Conservation (phyloP, 2,113 vertebrate genomes). For the Brachirus orientalis region DNA sequence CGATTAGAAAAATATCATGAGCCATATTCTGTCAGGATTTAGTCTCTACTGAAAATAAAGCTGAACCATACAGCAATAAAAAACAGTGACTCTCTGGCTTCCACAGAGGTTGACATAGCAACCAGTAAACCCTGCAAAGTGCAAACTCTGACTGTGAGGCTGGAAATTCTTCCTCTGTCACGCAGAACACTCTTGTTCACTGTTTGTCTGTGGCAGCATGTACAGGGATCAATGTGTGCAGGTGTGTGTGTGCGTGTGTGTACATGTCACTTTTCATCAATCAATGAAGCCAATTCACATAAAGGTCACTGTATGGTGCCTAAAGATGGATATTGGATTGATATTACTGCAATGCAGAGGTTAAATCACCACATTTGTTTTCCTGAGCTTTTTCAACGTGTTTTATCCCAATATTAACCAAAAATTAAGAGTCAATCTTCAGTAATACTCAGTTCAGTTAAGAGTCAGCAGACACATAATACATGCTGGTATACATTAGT, state of each 20-base stretch:
- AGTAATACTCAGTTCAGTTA: too few species aligned
- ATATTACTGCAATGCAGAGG: constrained; percentile 52
- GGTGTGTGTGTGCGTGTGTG: neutral
- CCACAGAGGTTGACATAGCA: constrained; percentile 52
- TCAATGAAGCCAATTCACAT: constrained; percentile 22
- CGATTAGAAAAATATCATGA: neutral
- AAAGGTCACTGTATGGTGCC: constrained; percentile 39
- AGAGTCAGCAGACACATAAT: too few species aligned
- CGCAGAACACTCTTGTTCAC: constrained; percentile 3
- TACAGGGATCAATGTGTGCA: neutral
- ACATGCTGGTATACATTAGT: neutral
- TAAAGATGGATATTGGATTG: neutral
- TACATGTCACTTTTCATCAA: constrained; percentile 32
- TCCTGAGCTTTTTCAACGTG: neutral
- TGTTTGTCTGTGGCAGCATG: too few species aligned
- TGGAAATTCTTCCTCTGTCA: constrained; percentile 28
- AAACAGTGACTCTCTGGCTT: constrained; percentile 20
- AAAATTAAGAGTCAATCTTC: neutral
- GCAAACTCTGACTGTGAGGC: constrained; percentile 17
- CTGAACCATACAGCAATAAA: neutral
- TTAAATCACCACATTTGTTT: constrained; percentile 5
- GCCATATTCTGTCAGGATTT: neutral
- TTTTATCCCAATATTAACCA: neutral
- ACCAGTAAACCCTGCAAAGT: constrained; percentile 45
- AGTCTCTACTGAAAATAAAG: neutral